Evolutionary conservation across 2,888 invertebrate genomes (phyloP).

Genomic region (Melikaiella ostensackeni): DNA sequence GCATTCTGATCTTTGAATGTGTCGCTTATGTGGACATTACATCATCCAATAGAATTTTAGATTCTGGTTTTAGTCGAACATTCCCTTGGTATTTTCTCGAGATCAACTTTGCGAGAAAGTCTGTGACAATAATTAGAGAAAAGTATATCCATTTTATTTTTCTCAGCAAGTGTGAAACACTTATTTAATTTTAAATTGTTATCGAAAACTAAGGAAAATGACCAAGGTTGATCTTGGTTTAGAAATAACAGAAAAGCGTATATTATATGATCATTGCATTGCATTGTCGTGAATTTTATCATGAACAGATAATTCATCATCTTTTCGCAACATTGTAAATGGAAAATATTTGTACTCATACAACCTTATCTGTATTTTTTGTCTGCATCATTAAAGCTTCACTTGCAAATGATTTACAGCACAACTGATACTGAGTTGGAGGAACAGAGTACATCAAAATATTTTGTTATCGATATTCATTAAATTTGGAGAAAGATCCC

Average conservation of each 20-base stretch:
- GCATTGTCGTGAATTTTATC: constrained; percentile 9
- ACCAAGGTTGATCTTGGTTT: background rate
- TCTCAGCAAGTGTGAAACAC: background rate
- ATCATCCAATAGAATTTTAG: background rate
- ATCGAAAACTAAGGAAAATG: background rate
- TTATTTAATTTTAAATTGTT: background rate
- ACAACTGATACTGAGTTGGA: constrained; percentile 5
- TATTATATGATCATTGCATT: background rate
- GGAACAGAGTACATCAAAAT: background rate
- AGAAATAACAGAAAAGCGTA: background rate
- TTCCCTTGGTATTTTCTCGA: background rate
- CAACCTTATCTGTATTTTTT: constrained; percentile 21
- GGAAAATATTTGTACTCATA: constrained; percentile 31
- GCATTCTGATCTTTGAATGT: constrained; percentile 24
- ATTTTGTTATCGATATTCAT: background rate
- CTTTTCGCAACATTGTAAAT: constrained; percentile 31
- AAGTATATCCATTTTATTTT: background rate
- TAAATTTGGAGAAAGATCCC: background rate
- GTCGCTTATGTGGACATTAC: constrained; percentile 1
- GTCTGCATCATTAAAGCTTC: constrained; percentile 23
- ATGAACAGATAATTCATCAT: constrained; percentile 13
- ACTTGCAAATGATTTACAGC: constrained; percentile 28
- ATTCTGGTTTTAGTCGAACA: background rate
- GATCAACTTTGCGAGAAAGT: constrained; percentile 1
- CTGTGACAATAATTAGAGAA: background rate